Base-by-base conservation (phyloP, 2,888 invertebrate genomes). In the Cosmia trapezina region DNA sequence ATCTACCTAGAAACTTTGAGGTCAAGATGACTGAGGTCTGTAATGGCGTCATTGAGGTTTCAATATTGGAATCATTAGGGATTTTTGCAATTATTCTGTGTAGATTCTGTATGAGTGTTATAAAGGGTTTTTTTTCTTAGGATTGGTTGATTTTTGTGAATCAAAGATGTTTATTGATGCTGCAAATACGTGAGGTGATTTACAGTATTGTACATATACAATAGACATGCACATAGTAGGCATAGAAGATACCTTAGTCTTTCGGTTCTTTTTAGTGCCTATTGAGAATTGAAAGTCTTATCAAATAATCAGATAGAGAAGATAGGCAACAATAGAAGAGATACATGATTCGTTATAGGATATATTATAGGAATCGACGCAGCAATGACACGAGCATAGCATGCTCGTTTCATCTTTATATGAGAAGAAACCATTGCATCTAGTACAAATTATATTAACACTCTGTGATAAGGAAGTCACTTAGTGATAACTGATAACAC, bases 1-100 rank as follows among this genome's bases (percentile, higher is more conserved):
- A 83, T 65, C 64, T 79, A 63, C 75, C 79, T 82, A 83, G 68
- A 75, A 71, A 65, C 70, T 80, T 79, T 87, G 82, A 87, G 86
- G 86, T 86, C 86, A 86, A 86, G 85, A 83, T 72, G 59, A 70
- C 76, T 59, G 76, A 69, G 71, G 62, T 63, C 51, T 75, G 28
- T 28, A 45, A 41, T 86, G 84, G 78, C 83, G 60, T 83, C 85
- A 84, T 79, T 71, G 60, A 65, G 65, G 60, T 43, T 41, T 65
- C 41, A 41, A 43, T 65, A 65, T 59, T 68, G 67, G 61, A 75
- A 77, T 67, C 76, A 73, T 62, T 70, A 43, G 69, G 65, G 77
- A 80, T 72, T 68, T 51, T 76, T 67, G 37, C 37, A 59, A 63
- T 73, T 65, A 68, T 64, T 65, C 37, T 47, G 43, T 43, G 11